Base-by-base conservation (phyloP, 2,888 invertebrate genomes). In the Drosophila quasianomalipes region DNA sequence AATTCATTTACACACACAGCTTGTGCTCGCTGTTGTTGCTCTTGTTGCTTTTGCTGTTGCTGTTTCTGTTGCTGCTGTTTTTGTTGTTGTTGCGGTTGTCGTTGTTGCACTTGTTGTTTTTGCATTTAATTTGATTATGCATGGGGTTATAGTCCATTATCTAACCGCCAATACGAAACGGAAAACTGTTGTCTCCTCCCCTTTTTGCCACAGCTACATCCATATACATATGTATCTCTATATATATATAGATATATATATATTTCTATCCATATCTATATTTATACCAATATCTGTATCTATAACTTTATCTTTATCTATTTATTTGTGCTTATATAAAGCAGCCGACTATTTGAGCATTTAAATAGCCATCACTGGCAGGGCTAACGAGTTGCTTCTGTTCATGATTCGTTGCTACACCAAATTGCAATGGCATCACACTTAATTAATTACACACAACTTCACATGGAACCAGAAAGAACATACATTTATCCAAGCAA, bases 1-100 rank as follows among this genome's bases (percentile, higher is more conserved):
- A 85, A 87, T 85, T 81, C 62, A 87, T 85, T 85, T 81, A 75
- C 74, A 64, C 81, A 64, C 81, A 64, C 67, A 67, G 67, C 67
- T 63, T 67, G 55, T 28, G n/a, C 26, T 55, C 58, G 30, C 37
- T 59, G 12, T 37, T 60, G 58, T 28, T 55, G 65, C 31, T 14
- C 14, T 22, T 47, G 16, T 53, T 31, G 28, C 28, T 54, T 37
- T 37, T 22, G 4, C 28, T 54, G 41, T 37, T 22, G 4, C 22
- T 53, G 44, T 59, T 54, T 37, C 14, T 19, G 37, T 35, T 57
- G 28, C 30, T 62, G 37, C n/a, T 10, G 33, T 22, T 73, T 65
- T 69, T 35, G 19, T 14, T 3, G n/a, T 57, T 28, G 28, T 31
- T 31, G 41, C 37, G 12, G 1, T 33, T 53, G 52, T 59, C 51